phyloP scores from a whole-genome alignment of 2,888 invertebrate genomes.

The Dynastes hyllus region DNA sequence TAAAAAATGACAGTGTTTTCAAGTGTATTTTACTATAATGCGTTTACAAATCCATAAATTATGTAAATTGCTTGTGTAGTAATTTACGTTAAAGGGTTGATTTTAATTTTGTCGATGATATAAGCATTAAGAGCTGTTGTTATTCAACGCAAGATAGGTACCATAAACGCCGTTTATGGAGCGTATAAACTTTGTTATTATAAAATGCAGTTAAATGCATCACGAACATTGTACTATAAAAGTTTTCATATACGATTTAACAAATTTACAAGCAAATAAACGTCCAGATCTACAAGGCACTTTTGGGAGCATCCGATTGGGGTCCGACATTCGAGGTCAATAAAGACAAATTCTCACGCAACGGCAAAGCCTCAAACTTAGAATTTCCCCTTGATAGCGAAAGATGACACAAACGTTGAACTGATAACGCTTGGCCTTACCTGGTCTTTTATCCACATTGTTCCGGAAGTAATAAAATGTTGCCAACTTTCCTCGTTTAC shows the following conservation, averaged over 20 bases:
- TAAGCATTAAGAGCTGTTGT: not conserved
- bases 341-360: constrained; percentile 30
- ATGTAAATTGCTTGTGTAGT: constrained; percentile 14
- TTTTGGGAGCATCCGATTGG: constrained; percentile 12
- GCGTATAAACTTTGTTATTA: constrained; percentile 6
- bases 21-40: not conserved
- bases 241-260: constrained; percentile 14
- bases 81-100: not conserved
- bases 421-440: constrained; percentile 35
- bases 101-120: not conserved
- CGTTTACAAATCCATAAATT: not conserved
- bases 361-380: constrained; percentile 1
- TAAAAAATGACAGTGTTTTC: not conserved
- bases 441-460: constrained; percentile 37
- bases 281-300: not conserved
- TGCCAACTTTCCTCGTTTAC: constrained; percentile 55
- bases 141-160: not conserved
- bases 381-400: constrained; percentile 30
- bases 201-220: constrained; percentile 16
- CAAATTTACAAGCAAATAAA: constrained; percentile 9
- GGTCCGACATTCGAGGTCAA: constrained; percentile 14
- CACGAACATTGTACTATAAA: not conserved
- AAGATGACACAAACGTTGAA: constrained; percentile 39
- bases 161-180: not conserved
- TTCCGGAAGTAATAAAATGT: constrained; percentile 49